Conservation (phyloP, 2,888 invertebrate genomes). For the Timandra comae region DNA sequence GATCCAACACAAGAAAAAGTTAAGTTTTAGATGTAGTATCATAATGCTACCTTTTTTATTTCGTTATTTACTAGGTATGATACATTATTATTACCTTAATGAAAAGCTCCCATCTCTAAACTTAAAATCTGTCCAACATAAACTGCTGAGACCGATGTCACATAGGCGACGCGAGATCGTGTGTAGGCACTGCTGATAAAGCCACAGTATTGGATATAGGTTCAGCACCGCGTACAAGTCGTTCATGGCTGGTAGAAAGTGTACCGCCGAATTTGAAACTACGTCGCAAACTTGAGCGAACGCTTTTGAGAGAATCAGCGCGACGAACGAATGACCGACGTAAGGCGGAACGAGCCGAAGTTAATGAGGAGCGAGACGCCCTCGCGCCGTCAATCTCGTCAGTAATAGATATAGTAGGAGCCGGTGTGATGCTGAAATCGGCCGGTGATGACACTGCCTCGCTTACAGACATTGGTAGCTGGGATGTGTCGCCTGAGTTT, state of each 20-base stretch:
- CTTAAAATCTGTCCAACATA: not conserved
- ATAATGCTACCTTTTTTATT: too few relatives aligned
- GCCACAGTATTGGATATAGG: constrained; percentile 75
- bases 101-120: not conserved
- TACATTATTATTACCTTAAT: too few relatives aligned
- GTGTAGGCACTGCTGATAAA: constrained; percentile 56
- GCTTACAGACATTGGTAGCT: constrained; percentile 61
- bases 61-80: too few relatives aligned
- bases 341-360: constrained; percentile 51
- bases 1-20: too few relatives aligned
- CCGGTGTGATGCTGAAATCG: constrained; percentile 37
- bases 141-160: not conserved
- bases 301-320: constrained; percentile 61
- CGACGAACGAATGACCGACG: constrained; percentile 61
- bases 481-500: constrained; percentile 43
- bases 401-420: constrained; percentile 47
- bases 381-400: constrained; percentile 58
- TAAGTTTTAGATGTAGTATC: too few relatives aligned
- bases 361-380: constrained; percentile 36
- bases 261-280: constrained; percentile 63
- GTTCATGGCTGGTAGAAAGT: constrained; percentile 73
- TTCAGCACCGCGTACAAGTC: constrained; percentile 77
- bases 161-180: constrained; percentile 23
- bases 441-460: constrained; percentile 46
- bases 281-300: constrained; percentile 58